phyloP scores from a whole-genome alignment of 2,113 vertebrate species.

The Plectropomus leopardus region DNA sequence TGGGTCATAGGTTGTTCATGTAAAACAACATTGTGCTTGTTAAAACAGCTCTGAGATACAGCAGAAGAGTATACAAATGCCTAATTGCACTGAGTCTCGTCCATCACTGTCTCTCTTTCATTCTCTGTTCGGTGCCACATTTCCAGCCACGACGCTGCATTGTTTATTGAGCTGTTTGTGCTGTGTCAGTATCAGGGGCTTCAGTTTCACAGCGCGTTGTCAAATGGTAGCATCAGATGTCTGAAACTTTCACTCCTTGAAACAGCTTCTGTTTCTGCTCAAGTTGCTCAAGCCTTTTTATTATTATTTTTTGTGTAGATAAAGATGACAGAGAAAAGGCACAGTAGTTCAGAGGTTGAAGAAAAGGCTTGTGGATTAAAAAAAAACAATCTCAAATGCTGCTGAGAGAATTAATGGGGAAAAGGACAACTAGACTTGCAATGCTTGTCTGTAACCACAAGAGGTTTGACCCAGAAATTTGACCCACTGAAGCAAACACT shows the following conservation, averaged over 20 bases:
- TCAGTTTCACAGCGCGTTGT: not conserved
- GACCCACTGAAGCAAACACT: not conserved
- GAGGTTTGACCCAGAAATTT: not conserved
- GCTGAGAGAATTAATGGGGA: not conserved
- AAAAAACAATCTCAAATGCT: not conserved
- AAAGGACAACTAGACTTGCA: no score
- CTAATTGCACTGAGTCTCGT: not conserved
- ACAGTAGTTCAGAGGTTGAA: not conserved
- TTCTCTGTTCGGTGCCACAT: not conserved
- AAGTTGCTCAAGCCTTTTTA: not conserved
- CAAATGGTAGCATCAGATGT: not conserved
- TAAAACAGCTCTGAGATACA: not conserved
- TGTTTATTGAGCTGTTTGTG: slow-evolving; percentile 41
- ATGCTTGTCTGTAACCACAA: no score
- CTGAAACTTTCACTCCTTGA: not conserved
- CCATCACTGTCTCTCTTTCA: not conserved
- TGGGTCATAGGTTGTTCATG: no score
- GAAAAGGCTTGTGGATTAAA: not conserved
- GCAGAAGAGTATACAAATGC: not conserved
- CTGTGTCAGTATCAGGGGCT: slow-evolving; percentile 4
- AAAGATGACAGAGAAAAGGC: not conserved
- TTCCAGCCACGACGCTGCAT: not conserved
- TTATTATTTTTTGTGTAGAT: not conserved
- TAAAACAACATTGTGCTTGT: no score
- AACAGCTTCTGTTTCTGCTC: not conserved